Evolutionary conservation across 1,140 invertebrate species (phyloP), one percentile per base, ranked within the genome.

Genomic region (Megalopta genalis): DNA sequence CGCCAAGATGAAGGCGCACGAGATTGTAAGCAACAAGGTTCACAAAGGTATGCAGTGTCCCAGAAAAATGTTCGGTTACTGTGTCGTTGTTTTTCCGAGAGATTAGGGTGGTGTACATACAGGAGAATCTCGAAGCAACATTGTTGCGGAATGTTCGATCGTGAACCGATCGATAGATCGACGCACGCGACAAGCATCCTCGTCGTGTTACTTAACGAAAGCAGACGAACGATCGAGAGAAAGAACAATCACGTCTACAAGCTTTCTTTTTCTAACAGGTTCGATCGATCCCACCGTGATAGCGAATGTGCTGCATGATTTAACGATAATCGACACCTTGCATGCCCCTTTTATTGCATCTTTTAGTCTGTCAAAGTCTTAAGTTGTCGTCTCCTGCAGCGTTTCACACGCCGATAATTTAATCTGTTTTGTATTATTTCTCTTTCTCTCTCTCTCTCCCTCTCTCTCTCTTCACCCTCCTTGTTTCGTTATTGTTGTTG

Each of bases 191-290:
- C 4, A 74, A 32, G 21, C n/a, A 32, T 9, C 7, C 18, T 59
- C 57, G n/a, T 14, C 25, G 46, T 42, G 18, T 27, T 12, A 46
- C 12, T 9, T n/a, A n/a, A 6, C 42, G 12, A 52, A 77, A 32
- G 57, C 73, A 85, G 78, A 79, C 75, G 27, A 77, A 70, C 27
- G 49, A 66, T 32, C 52, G 25, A 66, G 42, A 32, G 42, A 42
- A n/a, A 10, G 42, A 42, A 1, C 9, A 9, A 21, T 74, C 39
- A 64, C 32, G 71, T 78, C 81, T 52, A 69, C 88, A 91, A 91
- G 90, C 90, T 92, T 91, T 92, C 72, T 90, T 91, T 92, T 92
- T 91, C 90, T 90, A 78, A 84, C 73, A 80, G 52, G 64, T 82
- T 62, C 68, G 46, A 46, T 76, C 9, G 49, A 85, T 32, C 75